These are phyloP conservation scores for Ctenicera cuprea DNA, from an alignment of 2,888 invertebrate genomes.

Conservation along the genomic window DNA sequence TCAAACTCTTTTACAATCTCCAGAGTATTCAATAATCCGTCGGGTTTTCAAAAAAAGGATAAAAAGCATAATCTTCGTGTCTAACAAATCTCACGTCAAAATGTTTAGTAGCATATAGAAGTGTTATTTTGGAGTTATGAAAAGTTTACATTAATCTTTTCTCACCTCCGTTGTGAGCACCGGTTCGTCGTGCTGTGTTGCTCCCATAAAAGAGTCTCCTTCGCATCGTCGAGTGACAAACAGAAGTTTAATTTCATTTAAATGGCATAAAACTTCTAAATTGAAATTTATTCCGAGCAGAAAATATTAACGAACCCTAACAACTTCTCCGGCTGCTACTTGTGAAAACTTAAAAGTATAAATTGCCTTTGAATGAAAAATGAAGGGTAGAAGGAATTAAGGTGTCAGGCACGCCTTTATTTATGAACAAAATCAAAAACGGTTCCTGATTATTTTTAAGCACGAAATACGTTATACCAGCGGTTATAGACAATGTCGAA, in stretches of 20 bases:
- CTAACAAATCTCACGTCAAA: no score
- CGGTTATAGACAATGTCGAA: constrained; percentile 2
- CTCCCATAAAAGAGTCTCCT: not conserved
- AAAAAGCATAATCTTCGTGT: no score
- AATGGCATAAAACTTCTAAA: constrained; percentile 24
- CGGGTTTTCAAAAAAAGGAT: no score
- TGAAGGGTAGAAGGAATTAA: constrained; percentile 17
- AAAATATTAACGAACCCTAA: constrained; percentile 25
- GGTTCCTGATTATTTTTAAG: constrained; percentile 18
- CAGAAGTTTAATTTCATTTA: constrained; percentile 29
- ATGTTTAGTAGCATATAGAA: no score
- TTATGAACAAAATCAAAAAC: constrained; percentile 17
- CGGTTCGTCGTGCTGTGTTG: not conserved
- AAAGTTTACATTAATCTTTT: not conserved
- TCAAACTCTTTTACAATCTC: no score
- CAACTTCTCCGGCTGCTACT: constrained; percentile 9
- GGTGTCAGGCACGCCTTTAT: constrained; percentile 16
- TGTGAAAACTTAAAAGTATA: not conserved
- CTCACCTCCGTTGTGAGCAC: not conserved
- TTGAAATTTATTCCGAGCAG: constrained; percentile 29
- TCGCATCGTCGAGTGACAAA: not conserved
- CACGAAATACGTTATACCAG: not conserved
- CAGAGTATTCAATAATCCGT: no score
- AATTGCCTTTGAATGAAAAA: constrained; percentile 26
- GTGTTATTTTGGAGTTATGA: no score